Percentiles rank a stretch among this genome's conserved stretches.
Evolutionary conservation across 2,797 vertebrate genomes (phyloP).

Genomic region (Enteromius fasciolatus): DNA sequence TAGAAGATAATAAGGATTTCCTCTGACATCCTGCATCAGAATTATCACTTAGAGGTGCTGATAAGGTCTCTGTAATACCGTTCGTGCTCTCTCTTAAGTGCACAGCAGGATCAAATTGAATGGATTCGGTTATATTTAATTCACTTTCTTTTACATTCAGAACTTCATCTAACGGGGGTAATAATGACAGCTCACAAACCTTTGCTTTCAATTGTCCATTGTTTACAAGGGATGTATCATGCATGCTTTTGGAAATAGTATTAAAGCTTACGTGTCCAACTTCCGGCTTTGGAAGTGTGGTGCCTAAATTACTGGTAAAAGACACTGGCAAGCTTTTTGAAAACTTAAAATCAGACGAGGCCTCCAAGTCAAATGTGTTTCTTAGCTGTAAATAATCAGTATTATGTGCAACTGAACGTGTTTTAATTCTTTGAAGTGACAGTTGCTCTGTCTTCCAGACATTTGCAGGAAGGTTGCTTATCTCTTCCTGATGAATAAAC

Average conservation of each 20-base stretch:
- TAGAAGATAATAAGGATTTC: slow-evolving; percentile 43
- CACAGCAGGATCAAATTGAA: background rate
- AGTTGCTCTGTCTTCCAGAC: slow-evolving; percentile 8
- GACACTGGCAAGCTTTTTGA: slow-evolving; percentile 43
- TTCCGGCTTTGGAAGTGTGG: slow-evolving; percentile 54
- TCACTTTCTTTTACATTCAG: slow-evolving; percentile 12
- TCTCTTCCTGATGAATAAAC: slow-evolving; percentile 45
- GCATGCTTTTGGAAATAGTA: slow-evolving; percentile 25
- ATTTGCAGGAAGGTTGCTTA: slow-evolving; percentile 25
- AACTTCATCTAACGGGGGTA: slow-evolving; percentile 14
- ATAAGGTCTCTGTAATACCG: slow-evolving; percentile 33
- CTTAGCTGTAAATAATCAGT: slow-evolving; percentile 49
- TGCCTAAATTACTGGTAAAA: slow-evolving; percentile 42
- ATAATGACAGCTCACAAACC: background rate
- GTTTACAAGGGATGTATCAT: background rate
- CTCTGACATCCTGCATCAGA: slow-evolving; percentile 35
- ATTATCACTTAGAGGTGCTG: slow-evolving; percentile 35
- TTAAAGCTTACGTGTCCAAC: background rate
- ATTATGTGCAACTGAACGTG: slow-evolving; percentile 11
- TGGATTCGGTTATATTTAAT: background rate
- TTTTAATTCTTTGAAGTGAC: slow-evolving; percentile 43
- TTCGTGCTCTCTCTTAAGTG: background rate
- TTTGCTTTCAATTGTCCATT: slow-evolving; percentile 14
- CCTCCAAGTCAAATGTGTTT: slow-evolving; percentile 36
- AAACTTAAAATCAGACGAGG: slow-evolving; percentile 39